These are phyloP conservation scores for Drosophila eugracilis DNA, from an alignment of 1,140 invertebrate genomes.

Conservation along the genomic window DNA sequence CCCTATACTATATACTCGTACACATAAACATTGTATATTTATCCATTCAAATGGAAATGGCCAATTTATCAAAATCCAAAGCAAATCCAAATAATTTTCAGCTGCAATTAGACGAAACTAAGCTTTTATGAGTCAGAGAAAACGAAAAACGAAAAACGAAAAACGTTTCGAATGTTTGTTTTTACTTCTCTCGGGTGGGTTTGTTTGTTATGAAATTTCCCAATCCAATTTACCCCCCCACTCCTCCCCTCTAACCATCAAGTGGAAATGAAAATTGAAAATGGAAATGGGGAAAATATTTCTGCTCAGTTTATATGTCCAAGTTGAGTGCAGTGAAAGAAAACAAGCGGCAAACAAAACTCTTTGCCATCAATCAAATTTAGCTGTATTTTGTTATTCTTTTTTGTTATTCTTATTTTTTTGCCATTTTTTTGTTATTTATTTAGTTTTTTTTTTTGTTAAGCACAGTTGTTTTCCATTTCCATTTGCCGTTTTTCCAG, in stretches of 20 bases:
- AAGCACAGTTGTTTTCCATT: constrained; percentile 15
- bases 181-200: constrained; percentile 26
- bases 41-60: constrained; percentile 18
- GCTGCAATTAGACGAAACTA: constrained; percentile 21
- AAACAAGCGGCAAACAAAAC: constrained; percentile 24
- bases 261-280: constrained; percentile 31
- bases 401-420: constrained; percentile 12
- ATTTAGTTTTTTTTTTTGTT: constrained; percentile 19
- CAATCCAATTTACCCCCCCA: not conserved
- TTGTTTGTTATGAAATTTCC: constrained; percentile 42
- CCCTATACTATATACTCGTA: too few species aligned
- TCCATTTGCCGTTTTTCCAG: constrained; percentile 3
- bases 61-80: constrained; percentile 35
- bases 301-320: constrained; percentile 31
- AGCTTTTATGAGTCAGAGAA: constrained; percentile 27
- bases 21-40: constrained; percentile 7
- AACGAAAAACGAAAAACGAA: too few species aligned
- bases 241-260: not conserved
- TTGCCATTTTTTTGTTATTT: constrained; percentile 16
- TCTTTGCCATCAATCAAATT: constrained; percentile 48
- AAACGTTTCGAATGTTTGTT: constrained; percentile 28
- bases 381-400: constrained; percentile 1
- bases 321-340: constrained; percentile 30
- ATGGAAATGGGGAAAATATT: constrained; percentile 29
- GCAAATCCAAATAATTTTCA: constrained; percentile 27